phyloP scores from a whole-genome alignment of 1,140 invertebrate species.

The Druon quercuslanigerum region DNA sequence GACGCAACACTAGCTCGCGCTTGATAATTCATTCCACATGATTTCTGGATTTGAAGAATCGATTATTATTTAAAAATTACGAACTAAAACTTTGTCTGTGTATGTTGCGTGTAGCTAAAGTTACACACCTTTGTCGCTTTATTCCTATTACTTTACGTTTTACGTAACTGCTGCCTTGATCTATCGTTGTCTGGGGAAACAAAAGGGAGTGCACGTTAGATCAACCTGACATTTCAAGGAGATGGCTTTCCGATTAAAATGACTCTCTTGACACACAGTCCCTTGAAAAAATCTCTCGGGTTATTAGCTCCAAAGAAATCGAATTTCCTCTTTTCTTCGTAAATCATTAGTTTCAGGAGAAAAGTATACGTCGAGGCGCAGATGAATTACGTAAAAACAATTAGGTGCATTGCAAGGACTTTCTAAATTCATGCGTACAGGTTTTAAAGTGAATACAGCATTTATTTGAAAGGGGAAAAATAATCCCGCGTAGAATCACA shows the following conservation, averaged over 20 bases:
- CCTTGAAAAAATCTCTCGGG: not conserved
- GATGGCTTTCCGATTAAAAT: constrained; percentile 57
- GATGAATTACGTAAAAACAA: constrained; percentile 49
- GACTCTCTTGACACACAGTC: constrained; percentile 36
- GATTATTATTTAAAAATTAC: too few species aligned
- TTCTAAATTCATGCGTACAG: constrained; percentile 54
- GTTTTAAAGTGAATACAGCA: constrained; percentile 2
- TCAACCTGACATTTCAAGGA: constrained; percentile 56
- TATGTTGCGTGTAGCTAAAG: too few species aligned
- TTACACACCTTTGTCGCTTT: constrained; percentile 40
- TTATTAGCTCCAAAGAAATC: not conserved
- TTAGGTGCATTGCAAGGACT: constrained; percentile 47
- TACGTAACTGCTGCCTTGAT: constrained; percentile 53
- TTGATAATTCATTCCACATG: too few species aligned
- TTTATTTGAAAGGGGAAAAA: not conserved
- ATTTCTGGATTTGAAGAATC: too few species aligned
- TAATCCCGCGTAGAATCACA: not conserved
- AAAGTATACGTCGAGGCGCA: not conserved
- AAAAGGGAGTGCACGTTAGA: constrained; percentile 54
- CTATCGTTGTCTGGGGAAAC: constrained; percentile 52
- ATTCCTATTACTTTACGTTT: constrained; percentile 47
- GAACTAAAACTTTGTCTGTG: too few species aligned
- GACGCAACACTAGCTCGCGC: too few species aligned
- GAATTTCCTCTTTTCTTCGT: constrained; percentile 41
- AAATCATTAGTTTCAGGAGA: constrained; percentile 11